Percentiles rank a stretch among this genome's conserved stretches.
phyloP scores from a whole-genome alignment of 1,140 invertebrate genomes.

The Bombus sibiricus region DNA sequence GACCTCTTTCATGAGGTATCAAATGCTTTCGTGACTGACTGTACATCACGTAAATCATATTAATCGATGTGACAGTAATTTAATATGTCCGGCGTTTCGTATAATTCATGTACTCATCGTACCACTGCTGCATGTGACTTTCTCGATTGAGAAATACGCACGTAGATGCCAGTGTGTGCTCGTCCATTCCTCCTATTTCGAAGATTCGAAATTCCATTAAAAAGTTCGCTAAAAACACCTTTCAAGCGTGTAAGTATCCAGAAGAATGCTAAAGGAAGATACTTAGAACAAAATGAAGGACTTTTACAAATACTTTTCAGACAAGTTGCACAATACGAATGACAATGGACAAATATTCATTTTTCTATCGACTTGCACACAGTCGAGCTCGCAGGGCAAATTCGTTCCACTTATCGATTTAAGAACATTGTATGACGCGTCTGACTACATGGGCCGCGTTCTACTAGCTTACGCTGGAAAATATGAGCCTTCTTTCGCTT shows the following conservation, averaged over 20 bases:
- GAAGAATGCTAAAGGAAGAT: not conserved
- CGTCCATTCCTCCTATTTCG: not conserved
- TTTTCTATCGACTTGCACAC: no score
- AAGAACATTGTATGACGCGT: not conserved
- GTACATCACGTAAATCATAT: no score
- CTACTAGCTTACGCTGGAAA: not conserved
- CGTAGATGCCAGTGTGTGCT: not conserved
- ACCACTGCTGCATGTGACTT: not conserved
- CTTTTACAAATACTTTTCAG: not conserved
- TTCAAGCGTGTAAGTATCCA: not conserved
- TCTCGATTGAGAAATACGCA: not conserved
- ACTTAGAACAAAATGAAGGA: not conserved
- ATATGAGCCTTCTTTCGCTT: not conserved
- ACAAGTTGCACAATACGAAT: not conserved
- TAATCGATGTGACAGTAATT: no score
- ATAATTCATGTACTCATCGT: no score
- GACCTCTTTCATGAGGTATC: no score
- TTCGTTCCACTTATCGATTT: not conserved
- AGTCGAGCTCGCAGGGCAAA: no score
- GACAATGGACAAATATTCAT: not conserved
- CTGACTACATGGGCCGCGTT: not conserved
- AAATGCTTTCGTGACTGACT: no score
- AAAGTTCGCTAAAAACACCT: not conserved
- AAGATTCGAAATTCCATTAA: not conserved
- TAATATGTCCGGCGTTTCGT: no score